These are phyloP conservation scores for Penaeus vannamei DNA, from an alignment of 1,140 invertebrate species.

Conservation along the genomic window DNA sequence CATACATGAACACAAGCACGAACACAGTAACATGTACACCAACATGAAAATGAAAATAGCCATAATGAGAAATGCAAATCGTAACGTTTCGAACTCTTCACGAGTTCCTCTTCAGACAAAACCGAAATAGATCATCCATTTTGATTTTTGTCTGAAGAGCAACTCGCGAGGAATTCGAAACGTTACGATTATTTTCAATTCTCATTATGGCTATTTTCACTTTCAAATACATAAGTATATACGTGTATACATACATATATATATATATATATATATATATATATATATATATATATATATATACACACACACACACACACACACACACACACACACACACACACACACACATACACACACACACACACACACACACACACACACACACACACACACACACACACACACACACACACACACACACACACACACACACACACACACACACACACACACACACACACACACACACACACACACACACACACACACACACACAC, in stretches of 20 bases:
- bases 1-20: not conserved
- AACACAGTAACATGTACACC: too few species aligned
- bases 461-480: too few species aligned
- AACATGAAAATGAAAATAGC: too few species aligned
- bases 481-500: too few species aligned
- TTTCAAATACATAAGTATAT: not conserved
- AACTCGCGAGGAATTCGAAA: not conserved
- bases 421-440: too few species aligned
- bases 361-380: slow-evolving; percentile 21
- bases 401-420: too few species aligned
- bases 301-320: not conserved
- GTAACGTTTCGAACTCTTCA: too few species aligned
- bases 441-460: too few species aligned
- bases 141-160: not conserved
- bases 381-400: not conserved
- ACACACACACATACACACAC: slow-evolving; percentile 14
- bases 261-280: slow-evolving; percentile 27
- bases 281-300: slow-evolving; percentile 8
- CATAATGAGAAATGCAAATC: too few species aligned
- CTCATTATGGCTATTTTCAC: too few species aligned
- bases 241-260: slow-evolving; percentile 5
- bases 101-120: not conserved
- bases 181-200: too few species aligned
- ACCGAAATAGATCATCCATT: not conserved
- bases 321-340: not conserved